A percentile compares a stretch with the other conserved stretches of the same genome.
These are phyloP conservation scores for Numenius phaeopus DNA, from an alignment of 2,797 vertebrate species.

Conservation along the genomic window DNA sequence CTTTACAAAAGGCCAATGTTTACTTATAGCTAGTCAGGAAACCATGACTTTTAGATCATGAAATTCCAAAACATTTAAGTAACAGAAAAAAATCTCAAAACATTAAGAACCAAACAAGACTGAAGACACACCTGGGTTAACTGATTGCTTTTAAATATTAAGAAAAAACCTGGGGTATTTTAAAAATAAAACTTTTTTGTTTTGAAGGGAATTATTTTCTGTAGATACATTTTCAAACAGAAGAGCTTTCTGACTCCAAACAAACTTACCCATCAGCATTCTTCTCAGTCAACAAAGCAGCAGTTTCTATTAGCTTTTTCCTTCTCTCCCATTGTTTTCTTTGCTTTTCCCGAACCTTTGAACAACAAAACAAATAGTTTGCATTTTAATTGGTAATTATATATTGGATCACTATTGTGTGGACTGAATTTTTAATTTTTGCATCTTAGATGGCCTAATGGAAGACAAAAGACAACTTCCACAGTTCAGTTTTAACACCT, in stretches of 20 bases:
- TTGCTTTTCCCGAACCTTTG: constrained; percentile 88
- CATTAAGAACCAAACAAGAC: neutral
- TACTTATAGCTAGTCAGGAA: neutral
- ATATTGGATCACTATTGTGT: neutral
- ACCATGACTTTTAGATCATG: neutral
- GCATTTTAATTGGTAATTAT: neutral
- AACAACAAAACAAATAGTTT: constrained; percentile 44
- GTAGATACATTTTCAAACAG: neutral
- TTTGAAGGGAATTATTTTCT: neutral
- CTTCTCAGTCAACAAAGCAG: constrained; percentile 85
- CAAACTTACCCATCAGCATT: constrained; percentile 93
- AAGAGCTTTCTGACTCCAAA: neutral
- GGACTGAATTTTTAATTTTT: neutral
- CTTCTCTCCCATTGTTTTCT: constrained; percentile 89
- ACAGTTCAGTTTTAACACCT: neutral
- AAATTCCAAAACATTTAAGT: neutral
- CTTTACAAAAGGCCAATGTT: too few relatives aligned
- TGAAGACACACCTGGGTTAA: neutral
- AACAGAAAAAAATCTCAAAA: neutral
- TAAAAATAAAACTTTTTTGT: neutral
- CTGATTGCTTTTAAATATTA: neutral
- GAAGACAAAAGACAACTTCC: neutral
- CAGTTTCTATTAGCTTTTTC: constrained; percentile 86
- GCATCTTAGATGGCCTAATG: neutral
- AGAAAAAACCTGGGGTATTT: neutral